These are phyloP conservation scores for Ypsolopha scabrella DNA, from an alignment of 2,888 invertebrate species.

Conservation along the genomic window DNA sequence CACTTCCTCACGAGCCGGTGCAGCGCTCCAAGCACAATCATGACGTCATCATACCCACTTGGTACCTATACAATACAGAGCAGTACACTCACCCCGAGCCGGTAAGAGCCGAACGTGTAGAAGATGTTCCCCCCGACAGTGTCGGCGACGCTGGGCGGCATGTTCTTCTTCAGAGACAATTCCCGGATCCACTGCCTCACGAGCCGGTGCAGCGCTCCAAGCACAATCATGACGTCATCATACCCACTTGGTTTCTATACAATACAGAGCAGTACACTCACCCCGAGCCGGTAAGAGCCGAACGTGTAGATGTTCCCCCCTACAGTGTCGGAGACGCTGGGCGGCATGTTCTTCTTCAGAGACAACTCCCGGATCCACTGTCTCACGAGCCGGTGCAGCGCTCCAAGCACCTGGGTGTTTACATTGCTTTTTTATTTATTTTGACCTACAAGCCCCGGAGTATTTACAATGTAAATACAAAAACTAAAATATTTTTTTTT, in stretches of 20 bases:
- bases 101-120: conserved; percentile 99
- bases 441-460: too few relatives aligned
- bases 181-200: conserved; percentile 96
- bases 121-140: conserved; percentile 98
- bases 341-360: conserved; percentile 91
- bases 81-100: conserved; percentile 78
- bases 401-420: conserved; percentile 70
- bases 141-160: conserved; percentile 91
- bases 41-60: too few relatives aligned
- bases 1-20: conserved; percentile 94
- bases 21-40: too few relatives aligned
- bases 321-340: conserved; percentile 88
- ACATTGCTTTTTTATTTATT: too few relatives aligned
- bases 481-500: too few relatives aligned
- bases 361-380: conserved; percentile 95
- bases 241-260: too few relatives aligned
- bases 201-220: conserved; percentile 88
- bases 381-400: conserved; percentile 90
- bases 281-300: conserved; percentile 95
- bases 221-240: too few relatives aligned
- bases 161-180: conserved; percentile 88
- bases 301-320: conserved; percentile 99
- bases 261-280: conserved; percentile 29
- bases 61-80: too few relatives aligned
- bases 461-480: too few relatives aligned